A percentile compares a stretch with the other conserved stretches of the same genome.
Evolutionary conservation across 1,140 invertebrate species (phyloP).

Genomic region (Daktulosphaira vitifoliae): DNA sequence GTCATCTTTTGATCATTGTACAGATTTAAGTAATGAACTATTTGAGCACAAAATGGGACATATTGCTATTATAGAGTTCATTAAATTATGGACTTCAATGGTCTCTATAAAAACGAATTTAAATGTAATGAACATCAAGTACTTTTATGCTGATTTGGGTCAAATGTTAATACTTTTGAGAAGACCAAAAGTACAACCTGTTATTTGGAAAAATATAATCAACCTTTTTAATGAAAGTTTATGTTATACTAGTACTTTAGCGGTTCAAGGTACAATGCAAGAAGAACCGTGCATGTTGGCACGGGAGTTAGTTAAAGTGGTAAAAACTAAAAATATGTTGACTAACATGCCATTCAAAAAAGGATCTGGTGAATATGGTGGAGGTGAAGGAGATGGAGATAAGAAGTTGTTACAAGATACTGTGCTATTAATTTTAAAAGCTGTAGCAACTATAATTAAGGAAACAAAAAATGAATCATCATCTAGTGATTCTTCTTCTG

Average conservation of each 20-base stretch:
- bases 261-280: conserved; percentile 72
- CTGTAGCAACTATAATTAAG: conserved; percentile 80
- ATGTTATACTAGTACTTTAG: conserved; percentile 80
- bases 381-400: conserved; percentile 49
- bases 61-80: conserved; percentile 51
- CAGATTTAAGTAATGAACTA: conserved; percentile 49
- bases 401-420: conserved; percentile 69
- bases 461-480: conserved; percentile 71
- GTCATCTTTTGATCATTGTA: conserved; percentile 66
- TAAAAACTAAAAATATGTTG: conserved; percentile 71
- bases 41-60: conserved; percentile 42
- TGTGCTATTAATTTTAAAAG: conserved; percentile 73
- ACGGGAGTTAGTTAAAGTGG: conserved; percentile 70
- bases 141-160: conserved; percentile 72
- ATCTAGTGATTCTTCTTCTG: conserved; percentile 61
- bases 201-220: conserved; percentile 74
- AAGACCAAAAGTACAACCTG: conserved; percentile 59
- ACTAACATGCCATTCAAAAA: conserved; percentile 55
- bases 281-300: conserved; percentile 79
- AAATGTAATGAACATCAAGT: conserved; percentile 76
- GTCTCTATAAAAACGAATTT: conserved; percentile 84
- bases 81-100: conserved; percentile 79
- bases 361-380: conserved; percentile 49
- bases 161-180: conserved; percentile 66
- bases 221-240: conserved; percentile 78